Evolutionary conservation across 1,140 invertebrate genomes (phyloP), one percentile per base, ranked within the genome.

Genomic region (Anagrus nilaparvatae): DNA sequence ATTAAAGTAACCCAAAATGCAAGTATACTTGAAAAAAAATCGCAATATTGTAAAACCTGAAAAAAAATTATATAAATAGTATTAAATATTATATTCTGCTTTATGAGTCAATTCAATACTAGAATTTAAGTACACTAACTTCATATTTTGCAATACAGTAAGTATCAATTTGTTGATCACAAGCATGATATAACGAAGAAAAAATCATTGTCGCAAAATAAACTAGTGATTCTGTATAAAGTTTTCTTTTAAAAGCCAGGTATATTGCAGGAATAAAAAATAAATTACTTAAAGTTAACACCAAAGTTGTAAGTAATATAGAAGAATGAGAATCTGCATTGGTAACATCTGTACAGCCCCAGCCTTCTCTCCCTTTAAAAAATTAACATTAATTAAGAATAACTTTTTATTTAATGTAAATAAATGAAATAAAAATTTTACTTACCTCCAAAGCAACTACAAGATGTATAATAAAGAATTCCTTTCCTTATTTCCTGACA

Each of bases 1-100:
- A 94, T 71, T 3, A 94, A 63, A 0, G 90, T 93, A 5, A 94
- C 81, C 87, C 88, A 94, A 60, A 94, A 88, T 1, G 87, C 81
- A 48, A 92, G 70, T 16, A 92, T 76, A 5, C 87, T 87, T 44
- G 82, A 86, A 58, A 88, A 91, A 60, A 94, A 94, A 63, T 96
- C 91, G 43, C 83, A 83, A 58, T 89, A 94, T 59, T 92, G 88
- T 18, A 95, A 67, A 4, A 91, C 80, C 61, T 71, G 31, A 16
- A 53, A 53, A 45, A 40, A 32, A 32, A 20, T 25, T 36, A 43
- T 29, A 35, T 36, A 27, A 25, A 37, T 19, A 6, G 44, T 33
- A n/a, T n/a, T n/a, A n/a, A n/a, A n/a, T n/a, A n/a, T n/a, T n/a
- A n/a, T n/a, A n/a, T n/a, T n/a, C n/a, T n/a, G n/a, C n/a, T n/a